These are phyloP conservation scores for Halcyon smyrnensis DNA, from an alignment of 2,797 vertebrate species.

Conservation along the genomic window DNA sequence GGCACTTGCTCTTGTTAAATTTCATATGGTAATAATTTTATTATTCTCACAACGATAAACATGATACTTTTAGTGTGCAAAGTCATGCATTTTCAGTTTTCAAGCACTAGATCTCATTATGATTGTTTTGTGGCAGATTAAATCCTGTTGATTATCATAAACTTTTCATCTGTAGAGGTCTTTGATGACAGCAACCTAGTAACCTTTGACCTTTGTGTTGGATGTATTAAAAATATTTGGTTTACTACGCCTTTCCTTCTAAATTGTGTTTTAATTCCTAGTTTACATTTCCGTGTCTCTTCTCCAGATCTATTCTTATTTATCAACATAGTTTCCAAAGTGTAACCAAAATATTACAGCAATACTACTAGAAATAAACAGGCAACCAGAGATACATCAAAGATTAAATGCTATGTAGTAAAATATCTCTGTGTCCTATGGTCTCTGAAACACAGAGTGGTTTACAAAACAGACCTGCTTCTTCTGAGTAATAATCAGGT, in stretches of 20 bases:
- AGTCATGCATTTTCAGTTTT: not conserved
- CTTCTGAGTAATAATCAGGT: constrained; percentile 82
- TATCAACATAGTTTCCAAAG: not conserved
- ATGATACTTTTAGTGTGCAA: not conserved
- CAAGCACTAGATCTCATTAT: not conserved
- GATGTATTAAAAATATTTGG: not conserved
- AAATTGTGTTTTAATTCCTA: not conserved
- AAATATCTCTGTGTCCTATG: not conserved
- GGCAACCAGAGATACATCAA: not conserved
- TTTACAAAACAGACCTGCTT: constrained; percentile 81
- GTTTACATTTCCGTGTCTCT: not conserved
- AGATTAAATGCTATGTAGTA: not conserved
- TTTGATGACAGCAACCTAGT: not conserved
- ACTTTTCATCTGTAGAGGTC: not conserved
- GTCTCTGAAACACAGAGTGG: not conserved
- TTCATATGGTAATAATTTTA: not conserved
- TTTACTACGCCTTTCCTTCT: not conserved
- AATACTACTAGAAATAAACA: not conserved
- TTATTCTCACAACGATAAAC: not conserved
- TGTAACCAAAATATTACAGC: not conserved
- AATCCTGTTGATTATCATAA: not conserved
- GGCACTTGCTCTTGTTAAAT: not conserved
- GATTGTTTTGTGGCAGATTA: not conserved
- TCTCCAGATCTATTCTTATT: not conserved
- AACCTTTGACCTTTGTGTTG: not conserved